Conservation (phyloP, 2,797 vertebrate genomes). For the Acestrorhynchus altus region DNA sequence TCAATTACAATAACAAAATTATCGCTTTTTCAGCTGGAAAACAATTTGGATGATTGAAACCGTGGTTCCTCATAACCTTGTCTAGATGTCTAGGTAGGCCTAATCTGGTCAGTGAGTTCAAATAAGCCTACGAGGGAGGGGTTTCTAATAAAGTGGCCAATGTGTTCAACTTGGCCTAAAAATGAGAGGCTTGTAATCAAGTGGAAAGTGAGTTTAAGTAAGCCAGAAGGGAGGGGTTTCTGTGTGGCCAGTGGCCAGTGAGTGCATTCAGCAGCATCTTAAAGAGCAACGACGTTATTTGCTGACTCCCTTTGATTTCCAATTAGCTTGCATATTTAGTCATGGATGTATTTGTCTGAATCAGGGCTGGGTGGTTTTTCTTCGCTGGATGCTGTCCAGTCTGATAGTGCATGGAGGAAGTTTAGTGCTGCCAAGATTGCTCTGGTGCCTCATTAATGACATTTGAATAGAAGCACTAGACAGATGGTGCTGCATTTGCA, state of each 20-base stretch:
- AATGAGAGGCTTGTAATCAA: too few species aligned
- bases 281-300: neutral
- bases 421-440: conserved; percentile 36
- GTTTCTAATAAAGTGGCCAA: too few species aligned
- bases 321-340: conserved; percentile 4
- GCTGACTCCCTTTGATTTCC: neutral
- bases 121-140: too few species aligned
- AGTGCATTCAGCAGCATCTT: neutral
- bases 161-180: too few species aligned
- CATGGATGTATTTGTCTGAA: neutral
- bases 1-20: too few species aligned
- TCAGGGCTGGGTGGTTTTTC: neutral
- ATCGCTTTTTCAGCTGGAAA: too few species aligned
- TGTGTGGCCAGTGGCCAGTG: neutral
- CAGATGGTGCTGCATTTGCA: conserved; percentile 47
- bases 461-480: conserved; percentile 29
- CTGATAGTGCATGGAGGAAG: conserved; percentile 6
- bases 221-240: neutral
- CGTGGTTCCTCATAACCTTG: too few species aligned
- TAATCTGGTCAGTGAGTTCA: neutral
- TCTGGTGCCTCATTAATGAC: conserved; percentile 32
- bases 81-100: too few species aligned
- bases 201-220: neutral
- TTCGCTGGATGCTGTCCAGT: conserved; percentile 8
- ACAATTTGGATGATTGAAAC: too few species aligned